Conservation (phyloP, 2,113 vertebrate genomes). For the Ancistrus triradiatus region DNA sequence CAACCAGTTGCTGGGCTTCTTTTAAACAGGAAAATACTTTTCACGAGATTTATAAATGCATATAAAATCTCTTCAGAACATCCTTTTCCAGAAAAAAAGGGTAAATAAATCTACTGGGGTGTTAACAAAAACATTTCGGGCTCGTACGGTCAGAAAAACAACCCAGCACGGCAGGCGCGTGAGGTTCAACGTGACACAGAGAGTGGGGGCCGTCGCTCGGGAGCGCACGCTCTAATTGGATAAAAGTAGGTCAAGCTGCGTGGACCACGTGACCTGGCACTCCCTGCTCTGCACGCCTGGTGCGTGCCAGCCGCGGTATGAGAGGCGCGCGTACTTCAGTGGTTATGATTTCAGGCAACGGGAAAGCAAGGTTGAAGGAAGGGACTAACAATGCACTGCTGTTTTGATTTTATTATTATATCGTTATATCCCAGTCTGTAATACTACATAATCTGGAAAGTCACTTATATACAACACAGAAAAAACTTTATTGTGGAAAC, state of each 20-base stretch:
- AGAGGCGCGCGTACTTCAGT: not conserved
- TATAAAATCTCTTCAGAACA: not conserved
- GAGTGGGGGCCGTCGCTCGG: conserved; percentile 9
- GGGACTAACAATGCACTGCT: too few species aligned
- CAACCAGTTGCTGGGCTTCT: conserved; percentile 46
- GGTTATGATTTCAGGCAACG: too few species aligned
- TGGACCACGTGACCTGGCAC: conserved; percentile 56
- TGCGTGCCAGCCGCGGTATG: not conserved
- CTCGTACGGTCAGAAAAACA: not conserved
- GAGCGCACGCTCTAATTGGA: conserved; percentile 53
- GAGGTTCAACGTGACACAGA: conserved; percentile 57
- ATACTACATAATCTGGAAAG: too few species aligned
- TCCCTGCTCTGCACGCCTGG: conserved; percentile 1
- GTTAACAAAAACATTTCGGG: not conserved
- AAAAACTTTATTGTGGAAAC: too few species aligned
- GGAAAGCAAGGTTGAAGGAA: too few species aligned
- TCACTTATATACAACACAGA: too few species aligned
- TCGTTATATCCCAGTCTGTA: too few species aligned
- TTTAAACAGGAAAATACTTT: conserved; percentile 15
- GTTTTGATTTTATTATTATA: too few species aligned
- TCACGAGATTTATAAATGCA: not conserved
- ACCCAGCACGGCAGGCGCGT: too few species aligned
- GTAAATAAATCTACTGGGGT: too few species aligned
- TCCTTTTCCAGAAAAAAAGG: not conserved
- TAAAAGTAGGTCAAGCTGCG: conserved; percentile 65